Percentiles rank a stretch among this genome's conserved stretches.
These are phyloP conservation scores for Lithobates sylvaticus DNA, from an alignment of 2,797 vertebrate species.

Conservation along the genomic window DNA sequence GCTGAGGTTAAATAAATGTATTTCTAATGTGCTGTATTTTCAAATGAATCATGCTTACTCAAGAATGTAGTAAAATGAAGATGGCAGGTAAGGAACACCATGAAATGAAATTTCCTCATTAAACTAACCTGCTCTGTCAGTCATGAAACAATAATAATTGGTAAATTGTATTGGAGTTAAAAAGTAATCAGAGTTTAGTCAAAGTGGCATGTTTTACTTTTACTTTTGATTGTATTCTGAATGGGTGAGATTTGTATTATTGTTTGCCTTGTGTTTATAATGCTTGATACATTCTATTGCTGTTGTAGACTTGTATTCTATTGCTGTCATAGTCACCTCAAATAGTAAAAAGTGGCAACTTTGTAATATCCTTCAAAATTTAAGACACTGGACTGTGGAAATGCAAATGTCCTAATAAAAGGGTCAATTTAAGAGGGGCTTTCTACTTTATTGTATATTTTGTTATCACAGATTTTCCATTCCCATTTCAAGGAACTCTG, in stretches of 20 bases:
- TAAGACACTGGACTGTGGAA: no score
- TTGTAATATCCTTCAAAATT: no score
- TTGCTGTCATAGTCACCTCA: background rate
- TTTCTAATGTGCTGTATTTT: background rate
- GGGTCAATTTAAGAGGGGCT: no score
- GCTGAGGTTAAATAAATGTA: background rate
- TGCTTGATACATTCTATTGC: background rate
- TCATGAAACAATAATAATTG: background rate
- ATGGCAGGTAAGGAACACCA: background rate
- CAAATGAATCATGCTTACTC: background rate
- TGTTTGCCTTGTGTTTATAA: background rate
- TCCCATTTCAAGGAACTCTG: no score
- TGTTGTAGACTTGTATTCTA: background rate
- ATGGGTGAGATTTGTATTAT: background rate
- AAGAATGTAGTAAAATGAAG: background rate
- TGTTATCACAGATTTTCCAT: no score
- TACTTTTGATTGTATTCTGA: background rate
- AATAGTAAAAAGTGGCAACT: background rate
- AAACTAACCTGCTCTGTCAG: constrained; percentile 9
- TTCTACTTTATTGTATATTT: no score
- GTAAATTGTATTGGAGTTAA: constrained; percentile 3
- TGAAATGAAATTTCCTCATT: constrained; percentile 13
- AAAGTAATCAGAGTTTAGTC: constrained; percentile 7
- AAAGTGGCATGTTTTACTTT: background rate
- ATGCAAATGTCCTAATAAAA: no score